These are phyloP conservation scores for Leptopilina clavipes DNA, from an alignment of 1,140 invertebrate genomes.

Conservation along the genomic window DNA sequence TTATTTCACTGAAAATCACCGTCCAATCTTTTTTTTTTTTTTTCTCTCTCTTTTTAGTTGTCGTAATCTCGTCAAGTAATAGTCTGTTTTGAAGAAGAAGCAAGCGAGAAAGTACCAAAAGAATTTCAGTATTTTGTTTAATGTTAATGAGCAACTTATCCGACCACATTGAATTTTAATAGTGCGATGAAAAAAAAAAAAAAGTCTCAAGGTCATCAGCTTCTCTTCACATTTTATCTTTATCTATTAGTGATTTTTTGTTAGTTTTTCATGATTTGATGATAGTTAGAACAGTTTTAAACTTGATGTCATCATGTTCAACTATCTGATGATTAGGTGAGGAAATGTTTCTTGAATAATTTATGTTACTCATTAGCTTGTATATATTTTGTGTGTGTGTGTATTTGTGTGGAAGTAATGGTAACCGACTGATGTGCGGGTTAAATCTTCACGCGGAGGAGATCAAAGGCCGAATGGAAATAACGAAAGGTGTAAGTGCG, in stretches of 20 bases:
- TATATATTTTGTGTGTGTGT: neutral
- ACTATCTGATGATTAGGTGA: conserved; percentile 9
- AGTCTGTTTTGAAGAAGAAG: no score
- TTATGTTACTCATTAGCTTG: neutral
- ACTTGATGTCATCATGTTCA: no score
- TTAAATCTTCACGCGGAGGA: conserved; percentile 5
- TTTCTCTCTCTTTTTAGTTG: neutral
- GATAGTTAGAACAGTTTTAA: neutral
- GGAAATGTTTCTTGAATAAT: neutral
- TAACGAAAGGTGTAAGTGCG: conserved; percentile 47
- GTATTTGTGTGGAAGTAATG: conserved; percentile 3
- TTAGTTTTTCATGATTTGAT: conserved; percentile 15
- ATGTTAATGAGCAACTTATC: neutral
- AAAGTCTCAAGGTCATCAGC: conserved; percentile 10
- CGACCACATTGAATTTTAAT: neutral
- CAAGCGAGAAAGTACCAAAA: neutral
- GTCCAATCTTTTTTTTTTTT: neutral
- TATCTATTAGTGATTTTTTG: neutral
- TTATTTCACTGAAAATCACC: conserved; percentile 10
- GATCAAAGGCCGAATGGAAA: conserved; percentile 20
- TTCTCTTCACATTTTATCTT: conserved; percentile 9
- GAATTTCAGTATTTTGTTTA: conserved; percentile 13
- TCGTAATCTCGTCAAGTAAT: conserved; percentile 5
- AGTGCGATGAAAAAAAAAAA: neutral
- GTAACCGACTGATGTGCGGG: neutral